A percentile compares a stretch with the other conserved stretches of the same genome.
phyloP scores from a whole-genome alignment of 2,888 invertebrate species.

The Polyploca ridens region DNA sequence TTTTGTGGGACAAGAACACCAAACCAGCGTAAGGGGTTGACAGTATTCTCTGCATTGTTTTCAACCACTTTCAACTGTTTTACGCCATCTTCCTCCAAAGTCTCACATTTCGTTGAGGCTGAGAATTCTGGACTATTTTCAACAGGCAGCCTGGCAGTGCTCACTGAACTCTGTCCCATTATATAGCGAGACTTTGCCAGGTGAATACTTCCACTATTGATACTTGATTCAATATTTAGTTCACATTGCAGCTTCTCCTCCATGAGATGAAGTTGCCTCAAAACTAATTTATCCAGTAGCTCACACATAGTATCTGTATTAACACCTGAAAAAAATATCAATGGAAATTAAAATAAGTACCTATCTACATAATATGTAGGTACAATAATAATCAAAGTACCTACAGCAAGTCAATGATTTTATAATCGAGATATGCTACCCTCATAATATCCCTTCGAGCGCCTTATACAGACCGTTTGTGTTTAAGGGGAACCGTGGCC shows the following conservation, averaged over 20 bases:
- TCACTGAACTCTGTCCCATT: slow-evolving; percentile 90
- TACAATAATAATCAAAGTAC: too few species aligned
- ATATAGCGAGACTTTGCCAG: slow-evolving; percentile 91
- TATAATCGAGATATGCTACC: too few species aligned
- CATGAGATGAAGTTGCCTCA: slow-evolving; percentile 88
- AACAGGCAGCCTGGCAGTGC: slow-evolving; percentile 88
- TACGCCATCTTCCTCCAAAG: slow-evolving; percentile 68
- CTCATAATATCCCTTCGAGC: too few species aligned
- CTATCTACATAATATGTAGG: too few species aligned
- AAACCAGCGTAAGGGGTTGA: slow-evolving; percentile 93
- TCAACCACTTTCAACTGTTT: slow-evolving; percentile 69
- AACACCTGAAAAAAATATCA: slow-evolving; percentile 19
- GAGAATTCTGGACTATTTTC: slow-evolving; percentile 83
- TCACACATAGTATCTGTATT: slow-evolving; percentile 74
- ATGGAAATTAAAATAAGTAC: background rate
- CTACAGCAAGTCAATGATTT: too few species aligned
- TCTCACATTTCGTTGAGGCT: slow-evolving; percentile 66
- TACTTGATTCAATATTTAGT: slow-evolving; percentile 87
- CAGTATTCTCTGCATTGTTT: slow-evolving; percentile 54
- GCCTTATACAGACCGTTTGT: too few species aligned
- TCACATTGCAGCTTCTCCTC: slow-evolving; percentile 89
- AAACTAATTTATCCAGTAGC: slow-evolving; percentile 87
- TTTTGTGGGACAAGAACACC: slow-evolving; percentile 93
- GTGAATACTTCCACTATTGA: slow-evolving; percentile 88
- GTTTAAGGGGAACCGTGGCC: too few species aligned